Percentiles rank a stretch among this genome's conserved stretches.
Conservation (phyloP, 2,888 invertebrate species). For the Helleia helle region DNA sequence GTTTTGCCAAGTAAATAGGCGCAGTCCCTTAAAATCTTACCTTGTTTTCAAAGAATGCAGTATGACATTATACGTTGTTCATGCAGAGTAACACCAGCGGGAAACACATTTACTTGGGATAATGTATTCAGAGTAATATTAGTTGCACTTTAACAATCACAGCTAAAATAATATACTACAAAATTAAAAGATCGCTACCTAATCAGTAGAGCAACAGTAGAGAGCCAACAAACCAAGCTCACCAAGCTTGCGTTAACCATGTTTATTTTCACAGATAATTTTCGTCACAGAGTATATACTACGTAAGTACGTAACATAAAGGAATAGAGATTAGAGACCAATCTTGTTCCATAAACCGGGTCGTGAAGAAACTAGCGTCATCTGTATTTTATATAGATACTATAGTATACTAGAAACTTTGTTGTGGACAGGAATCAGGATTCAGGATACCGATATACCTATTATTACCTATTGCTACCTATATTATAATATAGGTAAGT, state of each 20-base stretch:
- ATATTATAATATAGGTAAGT: too few relatives aligned
- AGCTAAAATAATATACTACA: slow-evolving; percentile 31
- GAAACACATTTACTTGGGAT: slow-evolving; percentile 9
- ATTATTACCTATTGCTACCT: too few relatives aligned
- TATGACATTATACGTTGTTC: slow-evolving; percentile 51
- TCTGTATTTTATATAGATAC: too few relatives aligned
- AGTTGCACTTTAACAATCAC: not conserved
- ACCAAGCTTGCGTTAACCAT: slow-evolving; percentile 24
- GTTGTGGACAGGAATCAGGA: too few relatives aligned
- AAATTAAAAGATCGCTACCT: slow-evolving; percentile 36
- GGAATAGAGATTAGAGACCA: too few relatives aligned
- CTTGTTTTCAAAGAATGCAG: slow-evolving; percentile 41
- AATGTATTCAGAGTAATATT: slow-evolving; percentile 11
- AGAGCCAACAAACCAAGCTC: slow-evolving; percentile 34
- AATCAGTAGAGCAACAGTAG: slow-evolving; percentile 58
- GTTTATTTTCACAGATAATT: slow-evolving; percentile 26
- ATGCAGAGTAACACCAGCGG: slow-evolving; percentile 21
- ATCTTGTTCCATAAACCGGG: too few relatives aligned
- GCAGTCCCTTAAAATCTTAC: slow-evolving; percentile 34
- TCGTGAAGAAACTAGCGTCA: too few relatives aligned
- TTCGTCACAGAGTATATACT: too few relatives aligned
- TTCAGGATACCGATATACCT: too few relatives aligned
- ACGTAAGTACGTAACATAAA: too few relatives aligned
- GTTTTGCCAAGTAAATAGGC: slow-evolving; percentile 2
- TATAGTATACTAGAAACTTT: too few relatives aligned